These are phyloP conservation scores for Crenuchus spilurus DNA, from an alignment of 2,797 vertebrate species.

Conservation along the genomic window DNA sequence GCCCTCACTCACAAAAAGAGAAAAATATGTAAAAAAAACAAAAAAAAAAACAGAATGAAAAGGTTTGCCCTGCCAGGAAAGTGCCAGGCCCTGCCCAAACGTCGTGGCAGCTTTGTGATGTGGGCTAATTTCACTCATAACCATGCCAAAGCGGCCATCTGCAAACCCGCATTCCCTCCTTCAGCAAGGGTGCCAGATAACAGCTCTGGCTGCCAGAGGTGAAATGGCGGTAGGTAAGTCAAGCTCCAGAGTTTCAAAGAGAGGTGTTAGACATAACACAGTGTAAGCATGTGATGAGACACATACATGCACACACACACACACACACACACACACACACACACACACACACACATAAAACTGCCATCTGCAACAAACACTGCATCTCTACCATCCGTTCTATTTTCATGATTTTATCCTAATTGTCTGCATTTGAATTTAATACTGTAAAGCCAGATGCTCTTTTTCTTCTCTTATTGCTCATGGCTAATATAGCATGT, in stretches of 20 bases:
- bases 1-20: conserved; percentile 50
- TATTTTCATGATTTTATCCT: conserved; percentile 34
- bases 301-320: conserved; percentile 13
- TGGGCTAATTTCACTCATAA: conserved; percentile 56
- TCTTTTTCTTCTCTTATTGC: conserved; percentile 48
- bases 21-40: not conserved
- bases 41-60: not conserved
- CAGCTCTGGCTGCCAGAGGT: conserved; percentile 57
- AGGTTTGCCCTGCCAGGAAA: conserved; percentile 51
- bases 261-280: conserved; percentile 52
- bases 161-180: conserved; percentile 58
- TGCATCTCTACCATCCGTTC: not conserved
- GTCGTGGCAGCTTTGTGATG: conserved; percentile 57
- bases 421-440: conserved; percentile 58
- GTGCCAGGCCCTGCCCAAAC: conserved; percentile 56
- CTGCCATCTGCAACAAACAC: not conserved
- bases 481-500: conserved; percentile 56
- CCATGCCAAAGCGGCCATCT: conserved; percentile 56
- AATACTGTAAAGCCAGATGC: conserved; percentile 46
- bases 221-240: conserved; percentile 57
- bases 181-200: conserved; percentile 55
- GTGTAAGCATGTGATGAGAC: conserved; percentile 4
- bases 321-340: conserved; percentile 8
- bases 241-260: conserved; percentile 61
- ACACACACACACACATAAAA: too few species aligned